Conservation (phyloP, 1,140 invertebrate species). For the Neotoxoptera formosana region DNA sequence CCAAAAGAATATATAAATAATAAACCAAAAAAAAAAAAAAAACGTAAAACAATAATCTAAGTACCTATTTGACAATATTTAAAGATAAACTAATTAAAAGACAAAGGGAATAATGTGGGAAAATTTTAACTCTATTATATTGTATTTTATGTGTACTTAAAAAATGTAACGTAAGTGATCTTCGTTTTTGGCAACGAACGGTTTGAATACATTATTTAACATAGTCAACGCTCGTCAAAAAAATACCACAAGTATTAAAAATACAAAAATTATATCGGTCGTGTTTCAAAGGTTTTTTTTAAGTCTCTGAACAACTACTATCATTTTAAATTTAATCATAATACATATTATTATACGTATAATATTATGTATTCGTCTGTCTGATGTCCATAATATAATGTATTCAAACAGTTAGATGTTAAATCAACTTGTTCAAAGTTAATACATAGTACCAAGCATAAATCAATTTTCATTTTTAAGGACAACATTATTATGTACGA, state of each 20-base stretch:
- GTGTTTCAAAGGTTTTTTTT: not conserved
- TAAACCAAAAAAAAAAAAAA: constrained; percentile 17
- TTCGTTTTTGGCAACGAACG: not conserved
- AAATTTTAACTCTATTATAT: not conserved
- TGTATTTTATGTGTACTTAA: no score
- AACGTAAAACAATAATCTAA: not conserved
- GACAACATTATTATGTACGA: not conserved
- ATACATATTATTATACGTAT: no score
- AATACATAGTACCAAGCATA: not conserved
- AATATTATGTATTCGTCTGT: no score
- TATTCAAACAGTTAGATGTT: no score
- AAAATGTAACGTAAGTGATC: not conserved
- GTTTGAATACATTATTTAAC: not conserved
- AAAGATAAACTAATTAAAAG: not conserved
- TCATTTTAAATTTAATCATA: not conserved
- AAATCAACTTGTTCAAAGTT: no score
- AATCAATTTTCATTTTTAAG: not conserved
- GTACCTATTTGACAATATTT: constrained; percentile 12
- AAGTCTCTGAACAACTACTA: not conserved
- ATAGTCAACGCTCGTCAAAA: not conserved
- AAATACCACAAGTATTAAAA: not conserved
- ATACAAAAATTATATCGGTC: not conserved
- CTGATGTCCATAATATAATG: no score
- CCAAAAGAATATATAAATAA: constrained; percentile 31
- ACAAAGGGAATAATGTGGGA: not conserved